Base-by-base conservation (phyloP, 92 coral and sea anemone genomes). In the Actinostola sp. region DNA sequence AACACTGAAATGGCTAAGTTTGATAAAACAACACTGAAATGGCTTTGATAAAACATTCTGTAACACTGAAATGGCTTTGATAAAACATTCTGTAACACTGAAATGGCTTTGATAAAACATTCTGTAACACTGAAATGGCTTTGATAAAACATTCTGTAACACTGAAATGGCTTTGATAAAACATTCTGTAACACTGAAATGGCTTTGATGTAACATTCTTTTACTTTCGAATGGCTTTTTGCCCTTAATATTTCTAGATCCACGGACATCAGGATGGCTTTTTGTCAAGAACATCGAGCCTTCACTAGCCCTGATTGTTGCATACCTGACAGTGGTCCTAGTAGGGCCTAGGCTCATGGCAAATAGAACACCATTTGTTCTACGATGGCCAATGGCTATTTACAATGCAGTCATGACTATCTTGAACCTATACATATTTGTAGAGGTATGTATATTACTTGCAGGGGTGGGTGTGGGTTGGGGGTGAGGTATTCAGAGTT, bases 331-430 rank as follows among this genome's bases (percentile, higher is more conserved):
- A 16, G 38, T 92, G 24, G 87, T 89, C 5, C 23, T 80, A 32
- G 52, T 82, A 24, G 85, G 88, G 7, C 97, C 97, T 13, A 85
- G 66, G 67, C 30, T 92, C 26, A 92, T 92, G 97, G 88, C 65
- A 38, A 71, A 72, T 41, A 76, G 85, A 59, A 82, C 89, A 64
- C 83, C 92, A 0, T 73, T 85, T 53, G 63, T 67, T 8, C 76
- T 92, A 34, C 80, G 35, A 26, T 57, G 69, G 62, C 75, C 89
- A 30, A 77, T 92, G 85, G 90, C 86, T 33, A 41, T 83, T 2
- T 89, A 92, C 73, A 92, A 92, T 72, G 76, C 86, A 23, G 88
- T 88, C 12, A 78, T 89, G 82, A 84, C 89, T 7, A n/a, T 81
- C 3, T 59, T 92, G 41, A 92, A 89, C 76, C 49, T 89, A 35